Percentiles rank a stretch among this genome's conserved stretches.
Conservation (phyloP, 2,797 vertebrate species). For the Kryptolebias ocellatus region DNA sequence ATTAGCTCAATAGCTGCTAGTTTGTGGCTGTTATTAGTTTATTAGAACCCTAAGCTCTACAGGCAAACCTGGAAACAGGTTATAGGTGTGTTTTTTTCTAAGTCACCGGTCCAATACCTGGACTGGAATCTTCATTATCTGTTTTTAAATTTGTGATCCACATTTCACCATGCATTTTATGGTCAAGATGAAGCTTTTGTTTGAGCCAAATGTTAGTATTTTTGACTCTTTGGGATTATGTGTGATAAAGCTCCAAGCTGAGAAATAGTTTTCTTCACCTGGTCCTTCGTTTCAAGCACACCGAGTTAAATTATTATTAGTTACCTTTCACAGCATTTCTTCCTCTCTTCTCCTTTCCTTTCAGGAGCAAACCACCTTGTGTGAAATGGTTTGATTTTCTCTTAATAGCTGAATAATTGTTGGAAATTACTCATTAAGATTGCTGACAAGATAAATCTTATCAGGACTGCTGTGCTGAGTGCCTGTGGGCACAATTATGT, state of each 20-base stretch:
- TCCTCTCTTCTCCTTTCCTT: conserved; percentile 15
- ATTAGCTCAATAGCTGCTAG: conserved; percentile 11
- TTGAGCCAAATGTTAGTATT: no score
- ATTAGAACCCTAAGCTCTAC: background rate
- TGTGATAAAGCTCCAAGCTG: background rate
- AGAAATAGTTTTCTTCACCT: background rate
- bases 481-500: background rate
- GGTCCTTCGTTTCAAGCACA: background rate
- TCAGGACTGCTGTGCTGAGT: conserved; percentile 3
- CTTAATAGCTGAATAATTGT: conserved; percentile 3
- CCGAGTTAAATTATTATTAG: background rate
- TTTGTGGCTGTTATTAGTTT: conserved; percentile 5
- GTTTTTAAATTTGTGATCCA: no score
- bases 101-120: background rate
- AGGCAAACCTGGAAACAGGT: background rate
- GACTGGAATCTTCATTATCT: no score
- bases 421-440: conserved; percentile 10
- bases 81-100: background rate
- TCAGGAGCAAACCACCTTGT: conserved; percentile 8
- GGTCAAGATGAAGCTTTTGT: no score
- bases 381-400: conserved; percentile 9
- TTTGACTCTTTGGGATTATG: background rate
- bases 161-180: no score
- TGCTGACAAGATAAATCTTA: conserved; percentile 3
- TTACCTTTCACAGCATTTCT: background rate